Base-by-base conservation (phyloP, 1,140 invertebrate species). In the Ruditapes philippinarum region DNA sequence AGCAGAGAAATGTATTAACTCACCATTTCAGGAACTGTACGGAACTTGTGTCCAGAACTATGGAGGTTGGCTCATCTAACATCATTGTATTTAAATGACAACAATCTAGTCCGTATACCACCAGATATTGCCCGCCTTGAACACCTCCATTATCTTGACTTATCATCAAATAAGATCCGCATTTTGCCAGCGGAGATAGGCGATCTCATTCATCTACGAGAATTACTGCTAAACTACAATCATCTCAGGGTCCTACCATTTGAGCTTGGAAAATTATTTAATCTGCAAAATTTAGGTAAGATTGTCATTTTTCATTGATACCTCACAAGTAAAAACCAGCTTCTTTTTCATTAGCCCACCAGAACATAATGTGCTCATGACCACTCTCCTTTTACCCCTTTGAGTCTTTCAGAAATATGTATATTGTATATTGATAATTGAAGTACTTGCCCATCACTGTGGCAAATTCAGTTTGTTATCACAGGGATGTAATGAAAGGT, bases 181-280 rank as follows among this genome's bases (percentile, higher is more conserved):
- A 98, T 97, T 95, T 96, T 99, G 93, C 99, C 99, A 89, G 97
- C 98, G 68, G 99, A 99, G 97, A 97, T 99, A 65, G 99, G 99
- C 88, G 99, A 99, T 95, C 97, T 99, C 94, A 98, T 98, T 95
- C 97, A 98, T 95, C 97, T 99, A 92, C 98, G 98, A 96, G 99
- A 99, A 96, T 97, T 99, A 91, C 97, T 98, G 93, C 96, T 99
- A 80, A 98, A 98, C 96, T 97, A 99, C 96, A 99, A 99, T 96
- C 97, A 97, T 94, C 97, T 99, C 90, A 97, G 99, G 74, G 97
- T 98, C 90, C 96, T 99, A 93, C 99, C 99, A 2, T 99, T 98
- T 96, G 99, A 99, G 96, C 97, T 99, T 92, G 99, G 99, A 91
- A 99, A 99, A 96, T 97, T 99, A 90, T 99, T 99, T 96, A 98